Evolutionary conservation across 2,888 invertebrate genomes (phyloP).

Genomic region (Brachypterus glaber): DNA sequence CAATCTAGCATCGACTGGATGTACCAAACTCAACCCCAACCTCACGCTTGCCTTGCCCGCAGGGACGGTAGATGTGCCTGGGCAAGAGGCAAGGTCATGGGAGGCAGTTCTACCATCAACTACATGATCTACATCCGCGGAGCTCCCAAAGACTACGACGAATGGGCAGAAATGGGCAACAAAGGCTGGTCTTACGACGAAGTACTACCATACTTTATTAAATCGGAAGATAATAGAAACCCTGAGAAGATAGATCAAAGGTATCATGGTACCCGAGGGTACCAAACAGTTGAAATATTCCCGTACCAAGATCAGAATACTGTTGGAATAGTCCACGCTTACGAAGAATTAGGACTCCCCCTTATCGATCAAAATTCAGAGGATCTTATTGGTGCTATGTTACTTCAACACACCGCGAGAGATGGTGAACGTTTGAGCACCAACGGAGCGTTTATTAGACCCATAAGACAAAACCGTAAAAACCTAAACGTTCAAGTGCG

Average conservation of each 20-base stretch:
- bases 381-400: conserved; percentile 51
- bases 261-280: conserved; percentile 54
- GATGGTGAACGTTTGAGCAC: conserved; percentile 53
- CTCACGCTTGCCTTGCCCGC: conserved; percentile 50
- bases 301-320: conserved; percentile 53
- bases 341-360: conserved; percentile 52
- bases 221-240: conserved; percentile 55
- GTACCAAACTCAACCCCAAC: conserved; percentile 55
- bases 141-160: conserved; percentile 51
- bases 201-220: conserved; percentile 61
- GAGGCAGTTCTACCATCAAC: conserved; percentile 58
- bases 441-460: conserved; percentile 57
- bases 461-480: conserved; percentile 46
- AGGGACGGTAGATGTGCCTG: conserved; percentile 50
- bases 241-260: conserved; percentile 39
- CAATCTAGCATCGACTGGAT: conserved; percentile 57
- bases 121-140: conserved; percentile 58
- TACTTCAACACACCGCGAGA: conserved; percentile 52
- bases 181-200: conserved; percentile 54
- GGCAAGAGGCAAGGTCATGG: conserved; percentile 56
- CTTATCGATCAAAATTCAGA: conserved; percentile 50
- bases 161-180: conserved; percentile 54
- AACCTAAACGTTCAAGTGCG: conserved; percentile 47
- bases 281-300: conserved; percentile 54
- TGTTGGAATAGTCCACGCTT: conserved; percentile 49